A percentile compares a stretch with the other conserved stretches of the same genome.
Conservation (phyloP, 2,797 vertebrate genomes). For the Margarornis squamiger region DNA sequence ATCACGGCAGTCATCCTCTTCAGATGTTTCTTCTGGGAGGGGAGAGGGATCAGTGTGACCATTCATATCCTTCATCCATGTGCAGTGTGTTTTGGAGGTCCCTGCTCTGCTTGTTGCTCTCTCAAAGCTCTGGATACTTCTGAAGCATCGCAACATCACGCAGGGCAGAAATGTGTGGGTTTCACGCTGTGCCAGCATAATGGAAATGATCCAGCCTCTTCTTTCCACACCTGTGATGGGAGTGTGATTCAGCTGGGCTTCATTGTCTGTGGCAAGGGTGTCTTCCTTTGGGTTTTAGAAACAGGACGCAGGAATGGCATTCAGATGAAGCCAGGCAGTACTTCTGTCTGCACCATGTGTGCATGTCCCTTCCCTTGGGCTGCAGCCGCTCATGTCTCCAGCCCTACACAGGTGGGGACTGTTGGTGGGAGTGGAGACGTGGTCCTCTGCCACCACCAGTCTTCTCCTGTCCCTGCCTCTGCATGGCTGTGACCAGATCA, state of each 20-base stretch:
- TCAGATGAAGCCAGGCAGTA: not conserved
- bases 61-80: rapidly evolving
- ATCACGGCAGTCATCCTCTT: not conserved
- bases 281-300: not conserved
- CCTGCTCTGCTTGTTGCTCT: not conserved
- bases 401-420: rapidly evolving
- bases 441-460: not conserved
- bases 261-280: rapidly evolving
- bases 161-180: not conserved
- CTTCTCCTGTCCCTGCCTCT: not conserved
- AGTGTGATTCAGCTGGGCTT: not conserved
- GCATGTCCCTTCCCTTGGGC: not conserved
- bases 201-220: not conserved
- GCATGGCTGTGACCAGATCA: rapidly evolving
- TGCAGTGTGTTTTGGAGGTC: not conserved
- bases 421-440: rapidly evolving
- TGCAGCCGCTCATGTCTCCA: rapidly evolving
- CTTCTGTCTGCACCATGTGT: not conserved
- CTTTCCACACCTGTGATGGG: not conserved
- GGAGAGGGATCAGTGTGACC: not conserved
- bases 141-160: rapidly evolving
- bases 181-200: not conserved
- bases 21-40: not conserved
- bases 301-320: not conserved
- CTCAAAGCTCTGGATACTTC: not conserved